Conservation (phyloP, 2,888 invertebrate genomes). For the Pasiphila rectangulata region DNA sequence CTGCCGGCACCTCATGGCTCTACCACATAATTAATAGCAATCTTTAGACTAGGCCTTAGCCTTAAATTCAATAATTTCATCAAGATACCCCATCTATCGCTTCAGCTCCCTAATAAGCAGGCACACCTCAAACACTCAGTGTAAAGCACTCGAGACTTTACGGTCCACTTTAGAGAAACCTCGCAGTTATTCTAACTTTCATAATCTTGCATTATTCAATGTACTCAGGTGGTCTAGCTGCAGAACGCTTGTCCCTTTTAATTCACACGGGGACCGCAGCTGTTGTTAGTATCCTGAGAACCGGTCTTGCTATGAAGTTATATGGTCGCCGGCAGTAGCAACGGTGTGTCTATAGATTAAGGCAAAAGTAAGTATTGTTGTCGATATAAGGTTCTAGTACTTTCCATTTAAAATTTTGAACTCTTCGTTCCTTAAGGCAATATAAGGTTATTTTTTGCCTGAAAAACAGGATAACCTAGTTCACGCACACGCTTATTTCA, state of each 20-base stretch:
- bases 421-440: too few relatives aligned
- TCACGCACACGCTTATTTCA: too few relatives aligned
- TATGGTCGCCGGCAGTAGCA: not conserved
- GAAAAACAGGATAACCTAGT: too few relatives aligned
- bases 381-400: too few relatives aligned
- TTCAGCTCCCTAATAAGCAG: too few relatives aligned
- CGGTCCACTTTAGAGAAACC: conserved; percentile 22
- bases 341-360: not conserved
- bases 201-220: conserved; percentile 42
- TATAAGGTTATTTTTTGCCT: too few relatives aligned
- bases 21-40: too few relatives aligned
- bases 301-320: conserved; percentile 26
- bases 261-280: conserved; percentile 50
- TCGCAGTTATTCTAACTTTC: conserved; percentile 32
- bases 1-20: too few relatives aligned
- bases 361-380: too few relatives aligned
- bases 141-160: conserved; percentile 13
- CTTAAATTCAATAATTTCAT: too few relatives aligned
- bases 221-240: conserved; percentile 65
- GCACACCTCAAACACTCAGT: not conserved
- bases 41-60: too few relatives aligned
- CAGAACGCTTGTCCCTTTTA: conserved; percentile 66
- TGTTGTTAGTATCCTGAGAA: conserved; percentile 36
- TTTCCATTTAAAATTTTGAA: too few relatives aligned
- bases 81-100: not conserved